These are phyloP conservation scores for Meles meles DNA, from an alignment of 2,113 vertebrate species.

Conservation along the genomic window DNA sequence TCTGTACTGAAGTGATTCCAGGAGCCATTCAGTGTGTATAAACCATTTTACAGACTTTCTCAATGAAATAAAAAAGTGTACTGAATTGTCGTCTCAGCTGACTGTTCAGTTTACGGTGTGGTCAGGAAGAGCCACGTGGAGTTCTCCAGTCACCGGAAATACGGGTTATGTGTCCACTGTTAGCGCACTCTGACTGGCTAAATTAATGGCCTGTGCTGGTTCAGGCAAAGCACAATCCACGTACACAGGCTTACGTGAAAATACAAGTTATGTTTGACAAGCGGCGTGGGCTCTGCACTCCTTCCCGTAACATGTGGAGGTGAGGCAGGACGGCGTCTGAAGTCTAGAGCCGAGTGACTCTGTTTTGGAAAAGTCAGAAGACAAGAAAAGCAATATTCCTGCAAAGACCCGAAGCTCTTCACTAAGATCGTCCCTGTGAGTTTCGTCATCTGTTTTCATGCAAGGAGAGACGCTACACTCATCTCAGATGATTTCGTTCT, in stretches of 20 bases:
- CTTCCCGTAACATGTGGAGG: neutral
- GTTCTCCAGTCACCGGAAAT: neutral
- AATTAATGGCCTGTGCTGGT: no score
- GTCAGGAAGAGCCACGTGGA: neutral
- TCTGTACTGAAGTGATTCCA: neutral
- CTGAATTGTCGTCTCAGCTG: neutral
- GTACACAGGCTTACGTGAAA: no score
- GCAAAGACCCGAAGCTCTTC: neutral
- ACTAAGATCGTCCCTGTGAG: neutral
- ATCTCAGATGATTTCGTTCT: neutral
- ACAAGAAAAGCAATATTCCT: neutral
- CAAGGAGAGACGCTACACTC: neutral
- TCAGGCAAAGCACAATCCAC: fast-evolving
- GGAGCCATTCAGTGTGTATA: neutral
- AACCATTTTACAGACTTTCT: neutral
- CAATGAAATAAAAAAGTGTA: neutral
- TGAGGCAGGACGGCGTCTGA: neutral
- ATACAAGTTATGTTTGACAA: neutral
- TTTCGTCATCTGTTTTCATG: neutral
- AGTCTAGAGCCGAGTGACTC: neutral
- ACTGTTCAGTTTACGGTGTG: fast-evolving
- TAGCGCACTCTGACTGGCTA: neutral
- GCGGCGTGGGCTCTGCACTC: neutral
- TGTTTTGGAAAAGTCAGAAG: neutral
- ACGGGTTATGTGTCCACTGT: fast-evolving